Evolutionary conservation across 1,140 invertebrate genomes (phyloP), one percentile per base, ranked within the genome.

Genomic region (Whitmania pigra): DNA sequence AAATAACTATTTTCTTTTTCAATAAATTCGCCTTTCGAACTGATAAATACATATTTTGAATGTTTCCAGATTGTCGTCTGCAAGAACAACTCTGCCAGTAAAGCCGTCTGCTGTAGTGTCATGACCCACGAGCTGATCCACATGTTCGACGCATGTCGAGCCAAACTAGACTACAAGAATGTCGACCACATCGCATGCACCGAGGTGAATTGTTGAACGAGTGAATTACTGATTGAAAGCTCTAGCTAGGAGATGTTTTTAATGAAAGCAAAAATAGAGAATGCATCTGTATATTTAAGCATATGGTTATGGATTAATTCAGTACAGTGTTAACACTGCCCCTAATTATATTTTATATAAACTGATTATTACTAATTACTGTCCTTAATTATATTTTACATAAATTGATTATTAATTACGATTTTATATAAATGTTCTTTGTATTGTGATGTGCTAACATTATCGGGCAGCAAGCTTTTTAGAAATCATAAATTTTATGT

Each of bases 71-170:
- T 96, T 74, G 88, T 97, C 11, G 85, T 97, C 17, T 97, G 93
- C 78, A 90, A 95, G 79, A 97, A 97, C 73, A 78, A 75, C 63
- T 72, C 76, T 7, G 72, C 60, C 43, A 40, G 54, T 49, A 70
- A 66, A 53, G 69, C 43, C 40, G 43, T 72, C 60, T 71, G 27
- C 60, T 80, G 79, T 69, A 79, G 88, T 73, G 88, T 93, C 11
- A 78, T 97, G 5, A 86, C 88, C 0, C 94, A 97, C 81, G 94
- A 97, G 83, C 87, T 97, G 85, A 88, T 96, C 57, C 94, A 97
- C 81, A 95, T 96, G 90, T 97, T 94, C 81, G 94, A 97, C 80
- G 90, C 88, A 77, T 97, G 94, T 81, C 86, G 87, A 60, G 89
- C 93, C 75, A 87, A 96, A 71, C 78, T 96, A 53, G 89, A 97